phyloP scores from a whole-genome alignment of 2,113 vertebrate genomes.

The Nibea coibor region DNA sequence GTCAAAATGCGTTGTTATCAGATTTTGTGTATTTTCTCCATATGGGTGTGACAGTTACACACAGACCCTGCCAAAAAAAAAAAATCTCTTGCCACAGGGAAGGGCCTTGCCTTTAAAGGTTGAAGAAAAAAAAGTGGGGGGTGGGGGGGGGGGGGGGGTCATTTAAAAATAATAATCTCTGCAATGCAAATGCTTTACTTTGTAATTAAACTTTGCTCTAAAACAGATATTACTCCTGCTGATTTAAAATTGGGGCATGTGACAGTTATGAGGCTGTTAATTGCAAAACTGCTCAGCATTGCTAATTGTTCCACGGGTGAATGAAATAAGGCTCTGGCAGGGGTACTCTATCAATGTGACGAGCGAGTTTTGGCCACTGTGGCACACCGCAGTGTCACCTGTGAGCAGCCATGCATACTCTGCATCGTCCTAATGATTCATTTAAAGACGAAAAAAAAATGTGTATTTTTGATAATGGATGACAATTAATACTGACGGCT shows the following conservation, averaged over 20 bases:
- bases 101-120: conserved; percentile 30
- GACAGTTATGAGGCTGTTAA: conserved; percentile 86
- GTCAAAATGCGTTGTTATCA: conserved; percentile 53
- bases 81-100: conserved; percentile 29
- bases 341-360: conserved; percentile 76
- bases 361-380: conserved; percentile 44
- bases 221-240: conserved; percentile 83
- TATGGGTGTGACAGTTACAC: conserved; percentile 44
- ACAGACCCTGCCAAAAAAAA: conserved; percentile 35
- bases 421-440: conserved; percentile 53
- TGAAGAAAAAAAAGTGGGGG: conserved; percentile 39
- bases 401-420: conserved; percentile 40
- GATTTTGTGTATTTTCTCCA: conserved; percentile 60
- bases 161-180: conserved; percentile 82
- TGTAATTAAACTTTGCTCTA: conserved; percentile 87
- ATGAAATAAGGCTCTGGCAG: conserved; percentile 79
- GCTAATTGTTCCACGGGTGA: conserved; percentile 84
- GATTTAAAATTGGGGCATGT: conserved; percentile 85
- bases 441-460: not conserved
- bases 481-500: not conserved
- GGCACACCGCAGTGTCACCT: conserved; percentile 67
- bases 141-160: conserved; percentile 49
- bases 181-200: conserved; percentile 81
- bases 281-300: conserved; percentile 86
- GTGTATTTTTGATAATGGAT: conserved; percentile 7